phyloP scores from a whole-genome alignment of 2,113 vertebrate species.

The Lutjanus erythropterus region DNA sequence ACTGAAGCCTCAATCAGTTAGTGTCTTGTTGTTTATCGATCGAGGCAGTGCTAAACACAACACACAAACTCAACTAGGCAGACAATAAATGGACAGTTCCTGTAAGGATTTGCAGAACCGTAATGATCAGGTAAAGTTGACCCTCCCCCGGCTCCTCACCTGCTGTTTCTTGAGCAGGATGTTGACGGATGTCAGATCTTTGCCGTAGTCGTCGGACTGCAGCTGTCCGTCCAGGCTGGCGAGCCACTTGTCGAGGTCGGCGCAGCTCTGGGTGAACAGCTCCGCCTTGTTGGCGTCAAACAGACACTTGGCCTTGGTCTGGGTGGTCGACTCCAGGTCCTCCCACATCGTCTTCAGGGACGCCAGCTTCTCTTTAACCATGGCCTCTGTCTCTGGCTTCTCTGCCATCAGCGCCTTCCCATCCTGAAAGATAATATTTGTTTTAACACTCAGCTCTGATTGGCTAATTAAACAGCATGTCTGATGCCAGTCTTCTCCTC shows the following conservation, averaged over 20 bases:
- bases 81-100: too few relatives aligned
- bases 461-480: background rate
- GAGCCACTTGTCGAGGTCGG: slow-evolving; percentile 96
- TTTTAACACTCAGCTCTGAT: background rate
- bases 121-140: too few relatives aligned
- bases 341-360: slow-evolving; percentile 91
- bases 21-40: too few relatives aligned
- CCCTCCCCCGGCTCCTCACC: slow-evolving; percentile 84
- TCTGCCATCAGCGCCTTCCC: slow-evolving; percentile 92
- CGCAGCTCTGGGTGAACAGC: slow-evolving; percentile 97
- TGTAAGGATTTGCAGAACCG: too few relatives aligned
- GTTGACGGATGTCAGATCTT: slow-evolving; percentile 97
- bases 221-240: slow-evolving; percentile 93
- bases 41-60: too few relatives aligned
- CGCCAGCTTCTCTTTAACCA: slow-evolving; percentile 93
- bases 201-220: slow-evolving; percentile 95
- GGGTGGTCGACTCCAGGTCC: slow-evolving; percentile 94
- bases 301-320: slow-evolving; percentile 97
- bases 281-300: slow-evolving; percentile 98
- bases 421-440: slow-evolving; percentile 85
- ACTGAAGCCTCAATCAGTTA: too few relatives aligned
- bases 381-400: slow-evolving; percentile 92
- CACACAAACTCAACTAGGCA: too few relatives aligned
- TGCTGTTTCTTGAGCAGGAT: slow-evolving; percentile 98
- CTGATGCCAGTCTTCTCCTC: background rate